Base-by-base conservation (phyloP, 2,888 invertebrate species). In the Tachina grossa region DNA sequence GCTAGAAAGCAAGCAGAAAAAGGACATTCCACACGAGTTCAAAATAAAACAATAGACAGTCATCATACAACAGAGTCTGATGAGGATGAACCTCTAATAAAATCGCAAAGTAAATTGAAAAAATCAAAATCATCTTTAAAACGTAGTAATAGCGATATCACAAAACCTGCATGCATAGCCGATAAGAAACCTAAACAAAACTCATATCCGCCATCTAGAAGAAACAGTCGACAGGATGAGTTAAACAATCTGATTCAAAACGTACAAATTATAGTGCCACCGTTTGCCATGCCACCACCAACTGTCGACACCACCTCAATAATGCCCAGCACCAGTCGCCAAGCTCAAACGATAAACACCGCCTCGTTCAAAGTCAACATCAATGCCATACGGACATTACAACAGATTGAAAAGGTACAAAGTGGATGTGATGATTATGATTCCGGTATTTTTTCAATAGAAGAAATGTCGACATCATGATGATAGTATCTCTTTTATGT, bases 401-500 rank as follows among this genome's bases (percentile, higher is more conserved):
- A 87, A 65, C 86, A 83, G 71, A 84, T 88, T 59, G 84, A 86
- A 83, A 89, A 88, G 80, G 55, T 86, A 63, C 72, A 86, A 63
- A 66, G 53, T n/a, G 66, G 59, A 47, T 63, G 84, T 43, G 87
- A 88, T 78, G 88, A 88, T 63, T 84, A 86, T 76, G 88, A 89
- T 85, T 89, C 89, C 51, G 89, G 89, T 63, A 81, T 89, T 53
- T 87, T 85, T 76, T 89, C 86, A 72, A 55, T 80, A 55, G 81
- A 79, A 61, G 88, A 88, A 69, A 84, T 85, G 31, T 83, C 77
- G 51, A 53, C 57, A 43, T 81, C 83, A 57, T 86, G 65, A 47
- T 55, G 53, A 51, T 80, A 80, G 57, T 71, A 53, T 65, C 77
- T 59, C 63, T 68, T 75, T 71, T 65, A n/a, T 57, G 22, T 65